These are phyloP conservation scores for Mirounga angustirostris DNA, from an alignment of 2,113 vertebrate species.

Conservation along the genomic window DNA sequence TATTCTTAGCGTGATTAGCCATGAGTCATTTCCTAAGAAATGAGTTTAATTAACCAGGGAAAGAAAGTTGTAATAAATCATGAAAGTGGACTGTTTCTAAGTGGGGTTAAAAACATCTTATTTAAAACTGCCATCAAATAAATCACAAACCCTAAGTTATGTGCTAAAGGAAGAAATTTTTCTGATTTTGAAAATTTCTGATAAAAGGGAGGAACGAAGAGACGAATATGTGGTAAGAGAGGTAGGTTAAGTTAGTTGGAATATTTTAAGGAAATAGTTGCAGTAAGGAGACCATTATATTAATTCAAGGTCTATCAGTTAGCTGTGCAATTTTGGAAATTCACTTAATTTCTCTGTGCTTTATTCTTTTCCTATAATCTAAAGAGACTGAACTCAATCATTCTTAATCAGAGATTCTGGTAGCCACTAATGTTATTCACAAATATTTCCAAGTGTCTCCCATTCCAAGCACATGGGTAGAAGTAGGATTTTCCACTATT, in stretches of 20 bases:
- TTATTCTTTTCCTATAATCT: not conserved
- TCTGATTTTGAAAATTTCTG: constrained; percentile 75
- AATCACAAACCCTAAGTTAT: constrained; percentile 86
- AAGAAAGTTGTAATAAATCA: constrained; percentile 90
- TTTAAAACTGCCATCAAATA: constrained; percentile 87
- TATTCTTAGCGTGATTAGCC: constrained; percentile 89
- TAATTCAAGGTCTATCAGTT: not conserved
- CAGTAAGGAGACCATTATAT: not conserved
- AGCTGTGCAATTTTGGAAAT: not conserved
- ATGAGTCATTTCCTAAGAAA: constrained; percentile 91
- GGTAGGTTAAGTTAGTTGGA: not conserved
- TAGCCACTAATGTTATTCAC: not conserved
- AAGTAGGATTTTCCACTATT: not conserved
- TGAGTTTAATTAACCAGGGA: constrained; percentile 89
- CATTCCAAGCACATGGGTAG: not conserved
- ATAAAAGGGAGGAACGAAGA: constrained; percentile 50
- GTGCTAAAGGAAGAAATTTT: constrained; percentile 32
- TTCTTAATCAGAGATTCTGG: constrained; percentile 13
- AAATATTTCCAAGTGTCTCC: not conserved
- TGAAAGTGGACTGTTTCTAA: constrained; percentile 87
- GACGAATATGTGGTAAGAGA: constrained; percentile 10
- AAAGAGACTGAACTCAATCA: not conserved
- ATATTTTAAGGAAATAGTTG: not conserved
- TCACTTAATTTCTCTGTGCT: not conserved
- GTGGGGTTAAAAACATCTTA: constrained; percentile 88